phyloP scores from a whole-genome alignment of 2,888 invertebrate species.

The Laothoe populi region DNA sequence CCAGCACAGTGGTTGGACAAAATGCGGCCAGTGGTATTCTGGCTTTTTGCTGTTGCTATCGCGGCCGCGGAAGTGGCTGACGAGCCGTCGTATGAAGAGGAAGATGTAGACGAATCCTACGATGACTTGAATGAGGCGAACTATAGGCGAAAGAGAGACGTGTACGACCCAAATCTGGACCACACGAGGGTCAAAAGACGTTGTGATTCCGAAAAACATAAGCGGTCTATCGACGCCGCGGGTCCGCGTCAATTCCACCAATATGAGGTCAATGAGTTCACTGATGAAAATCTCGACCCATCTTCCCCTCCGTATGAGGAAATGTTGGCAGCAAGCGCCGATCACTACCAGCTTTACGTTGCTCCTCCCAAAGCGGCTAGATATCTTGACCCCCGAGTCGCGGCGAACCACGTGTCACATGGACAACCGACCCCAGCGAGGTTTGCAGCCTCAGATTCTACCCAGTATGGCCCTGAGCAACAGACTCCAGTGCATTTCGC shows the following conservation, averaged over 20 bases:
- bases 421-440: not conserved
- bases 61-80: slow-evolving; percentile 59
- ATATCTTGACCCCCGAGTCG: slow-evolving; percentile 34
- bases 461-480: not conserved
- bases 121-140: slow-evolving; percentile 50
- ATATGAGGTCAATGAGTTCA: slow-evolving; percentile 73
- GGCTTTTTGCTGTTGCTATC: slow-evolving; percentile 58
- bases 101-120: slow-evolving; percentile 59
- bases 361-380: slow-evolving; percentile 41
- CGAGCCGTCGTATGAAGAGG: slow-evolving; percentile 67
- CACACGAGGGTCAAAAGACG: slow-evolving; percentile 65
- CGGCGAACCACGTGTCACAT: slow-evolving; percentile 33
- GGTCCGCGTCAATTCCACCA: slow-evolving; percentile 68
- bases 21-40: slow-evolving; percentile 61
- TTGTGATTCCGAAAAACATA: slow-evolving; percentile 50
- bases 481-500: not conserved
- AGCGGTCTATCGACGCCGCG: slow-evolving; percentile 53
- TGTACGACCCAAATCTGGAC: slow-evolving; percentile 60
- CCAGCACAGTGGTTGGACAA: slow-evolving; percentile 54
- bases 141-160: slow-evolving; percentile 53
- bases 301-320: slow-evolving; percentile 70
- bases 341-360: slow-evolving; percentile 72
- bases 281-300: slow-evolving; percentile 56
- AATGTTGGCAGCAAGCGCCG: slow-evolving; percentile 76
- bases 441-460: not conserved